Percentiles rank a stretch among this genome's conserved stretches.
Conservation (phyloP, 2,113 vertebrate species). For the Sinocyclocheilus grahami region DNA sequence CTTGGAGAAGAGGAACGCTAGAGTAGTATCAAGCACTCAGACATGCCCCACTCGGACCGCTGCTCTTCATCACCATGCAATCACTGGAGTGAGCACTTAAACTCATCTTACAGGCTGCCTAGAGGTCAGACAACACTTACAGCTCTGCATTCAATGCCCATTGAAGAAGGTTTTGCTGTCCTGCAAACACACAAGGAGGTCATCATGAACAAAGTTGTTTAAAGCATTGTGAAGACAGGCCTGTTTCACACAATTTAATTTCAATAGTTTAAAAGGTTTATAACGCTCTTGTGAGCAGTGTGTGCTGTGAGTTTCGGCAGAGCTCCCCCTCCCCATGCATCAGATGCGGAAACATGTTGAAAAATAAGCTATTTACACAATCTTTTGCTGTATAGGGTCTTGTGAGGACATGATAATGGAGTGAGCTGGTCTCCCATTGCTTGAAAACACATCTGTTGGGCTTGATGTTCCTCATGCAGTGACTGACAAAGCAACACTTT, state of each 20-base stretch:
- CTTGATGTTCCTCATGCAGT: no score
- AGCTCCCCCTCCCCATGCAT: no score
- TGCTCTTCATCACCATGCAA: constrained; percentile 6
- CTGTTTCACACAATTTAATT: no score
- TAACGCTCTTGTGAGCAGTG: neutral
- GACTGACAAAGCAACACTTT: no score
- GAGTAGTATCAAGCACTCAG: neutral
- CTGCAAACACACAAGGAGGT: neutral
- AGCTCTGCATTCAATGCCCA: neutral
- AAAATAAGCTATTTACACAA: no score
- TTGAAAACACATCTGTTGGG: no score
- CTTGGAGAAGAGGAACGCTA: neutral
- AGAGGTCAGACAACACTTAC: constrained; percentile 19
- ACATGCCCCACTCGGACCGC: neutral
- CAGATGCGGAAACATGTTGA: no score
- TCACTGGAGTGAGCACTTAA: constrained; percentile 6
- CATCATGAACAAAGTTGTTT: neutral
- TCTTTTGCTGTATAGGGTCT: no score
- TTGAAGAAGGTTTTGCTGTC: neutral
- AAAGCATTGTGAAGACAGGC: no score
- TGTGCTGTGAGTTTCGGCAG: no score
- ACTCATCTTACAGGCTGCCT: neutral
- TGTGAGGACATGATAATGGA: no score
- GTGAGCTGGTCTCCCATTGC: no score
- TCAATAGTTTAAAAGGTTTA: neutral